These are phyloP conservation scores for Poliocrania exsul DNA, from an alignment of 2,797 vertebrate species.

Conservation along the genomic window DNA sequence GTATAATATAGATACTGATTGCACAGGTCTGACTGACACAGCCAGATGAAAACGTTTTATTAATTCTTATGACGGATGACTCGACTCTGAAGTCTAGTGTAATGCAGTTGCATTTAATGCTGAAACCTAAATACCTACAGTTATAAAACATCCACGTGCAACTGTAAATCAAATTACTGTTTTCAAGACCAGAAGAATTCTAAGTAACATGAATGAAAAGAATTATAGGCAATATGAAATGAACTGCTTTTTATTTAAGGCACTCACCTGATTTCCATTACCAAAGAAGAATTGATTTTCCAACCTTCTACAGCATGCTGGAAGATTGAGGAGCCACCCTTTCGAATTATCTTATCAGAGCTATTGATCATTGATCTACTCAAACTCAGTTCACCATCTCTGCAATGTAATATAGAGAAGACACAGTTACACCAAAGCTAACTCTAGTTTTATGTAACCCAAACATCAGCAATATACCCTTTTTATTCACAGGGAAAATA, in stretches of 20 bases:
- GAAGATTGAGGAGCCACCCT: conserved; percentile 77
- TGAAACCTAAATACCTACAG: not conserved
- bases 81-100: not conserved
- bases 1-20: not conserved
- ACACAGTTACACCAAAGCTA: not conserved
- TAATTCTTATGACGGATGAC: not conserved
- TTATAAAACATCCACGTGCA: conserved; percentile 2
- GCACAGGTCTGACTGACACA: not conserved
- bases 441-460: not conserved
- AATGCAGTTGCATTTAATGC: not conserved
- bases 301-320: conserved; percentile 78
- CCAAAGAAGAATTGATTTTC: conserved; percentile 87
- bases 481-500: not conserved
- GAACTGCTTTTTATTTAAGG: not conserved
- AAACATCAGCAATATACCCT: not conserved
- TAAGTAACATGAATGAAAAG: not conserved
- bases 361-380: conserved; percentile 84
- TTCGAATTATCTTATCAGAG: conserved; percentile 79
- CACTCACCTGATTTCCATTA: conserved; percentile 86
- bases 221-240: not conserved
- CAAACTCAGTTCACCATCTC: conserved; percentile 80
- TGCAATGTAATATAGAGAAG: conserved; percentile 74
- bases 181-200: not conserved
- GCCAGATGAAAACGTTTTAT: not conserved
- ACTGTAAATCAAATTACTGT: conserved; percentile 19